A percentile compares a stretch with the other conserved stretches of the same genome.
Evolutionary conservation across 1,140 invertebrate genomes (phyloP).

Genomic region (Papilio aristodemus): DNA sequence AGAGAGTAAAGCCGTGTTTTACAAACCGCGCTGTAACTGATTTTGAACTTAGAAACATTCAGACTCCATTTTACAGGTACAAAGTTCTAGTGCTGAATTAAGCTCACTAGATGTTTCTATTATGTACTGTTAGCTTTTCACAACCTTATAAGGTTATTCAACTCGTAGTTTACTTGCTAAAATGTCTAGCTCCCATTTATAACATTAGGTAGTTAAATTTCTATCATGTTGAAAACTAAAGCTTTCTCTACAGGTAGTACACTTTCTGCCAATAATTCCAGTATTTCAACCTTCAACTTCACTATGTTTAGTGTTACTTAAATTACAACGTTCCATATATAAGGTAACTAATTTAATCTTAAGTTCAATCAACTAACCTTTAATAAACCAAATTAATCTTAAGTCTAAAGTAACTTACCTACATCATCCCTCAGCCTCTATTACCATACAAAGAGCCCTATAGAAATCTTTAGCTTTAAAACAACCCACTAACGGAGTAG

Average conservation of each 20-base stretch:
- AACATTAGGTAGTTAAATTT: no score
- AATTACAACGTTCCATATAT: no score
- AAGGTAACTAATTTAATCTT: not conserved
- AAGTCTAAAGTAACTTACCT: constrained; percentile 15
- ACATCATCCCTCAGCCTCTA: not conserved
- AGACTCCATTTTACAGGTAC: not conserved
- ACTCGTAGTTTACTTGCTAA: no score
- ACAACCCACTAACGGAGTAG: constrained; percentile 32
- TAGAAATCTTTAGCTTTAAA: constrained; percentile 29
- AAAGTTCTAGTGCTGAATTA: not conserved
- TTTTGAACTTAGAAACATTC: not conserved
- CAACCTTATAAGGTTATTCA: no score
- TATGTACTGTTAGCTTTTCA: no score
- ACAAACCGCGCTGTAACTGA: not conserved
- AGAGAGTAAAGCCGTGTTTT: not conserved
- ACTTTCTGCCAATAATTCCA: no score
- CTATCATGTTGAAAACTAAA: no score
- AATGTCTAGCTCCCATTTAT: no score
- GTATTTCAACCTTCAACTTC: no score
- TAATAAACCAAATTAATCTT: constrained; percentile 21
- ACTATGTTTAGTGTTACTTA: no score
- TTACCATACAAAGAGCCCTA: constrained; percentile 28
- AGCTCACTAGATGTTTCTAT: no score
- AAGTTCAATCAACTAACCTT: constrained; percentile 1
- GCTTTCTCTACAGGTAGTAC: no score